These are phyloP conservation scores for Xylophagus ater DNA, from an alignment of 2,888 invertebrate species.

Conservation along the genomic window DNA sequence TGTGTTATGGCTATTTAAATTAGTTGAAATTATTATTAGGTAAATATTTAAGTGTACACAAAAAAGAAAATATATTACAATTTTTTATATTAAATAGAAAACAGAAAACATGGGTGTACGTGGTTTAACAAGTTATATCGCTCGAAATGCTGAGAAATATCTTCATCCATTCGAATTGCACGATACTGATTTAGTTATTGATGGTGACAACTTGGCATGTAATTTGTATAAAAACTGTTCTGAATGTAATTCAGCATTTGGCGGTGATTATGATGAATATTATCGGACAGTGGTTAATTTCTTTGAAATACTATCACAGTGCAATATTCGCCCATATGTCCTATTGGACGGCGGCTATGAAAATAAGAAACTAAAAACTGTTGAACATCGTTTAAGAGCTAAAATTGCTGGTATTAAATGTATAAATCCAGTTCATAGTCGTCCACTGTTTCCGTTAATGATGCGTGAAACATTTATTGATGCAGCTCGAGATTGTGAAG, in stretches of 20 bases:
- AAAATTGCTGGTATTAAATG: conserved; percentile 48
- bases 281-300: conserved; percentile 53
- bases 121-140: conserved; percentile 73
- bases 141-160: conserved; percentile 50
- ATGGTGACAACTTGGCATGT: conserved; percentile 66
- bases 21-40: no score
- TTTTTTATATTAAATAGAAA: no score
- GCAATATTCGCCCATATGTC: conserved; percentile 60
- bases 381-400: conserved; percentile 45
- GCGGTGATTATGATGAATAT: conserved; percentile 75
- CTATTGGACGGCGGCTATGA: conserved; percentile 74
- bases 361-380: conserved; percentile 56
- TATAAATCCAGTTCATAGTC: conserved; percentile 46
- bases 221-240: conserved; percentile 54
- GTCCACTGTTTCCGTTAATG: conserved; percentile 62
- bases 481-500: conserved; percentile 50
- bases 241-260: conserved; percentile 59
- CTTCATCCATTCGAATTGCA: conserved; percentile 53
- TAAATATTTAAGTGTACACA: no score
- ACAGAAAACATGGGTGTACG: conserved; percentile 67
- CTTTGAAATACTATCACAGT: conserved; percentile 56
- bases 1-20: no score
- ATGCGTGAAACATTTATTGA: conserved; percentile 63
- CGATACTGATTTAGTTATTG: conserved; percentile 60
- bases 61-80: no score